Evolutionary conservation across 2,888 invertebrate genomes (phyloP).

Genomic region (Stegophylla sp.): DNA sequence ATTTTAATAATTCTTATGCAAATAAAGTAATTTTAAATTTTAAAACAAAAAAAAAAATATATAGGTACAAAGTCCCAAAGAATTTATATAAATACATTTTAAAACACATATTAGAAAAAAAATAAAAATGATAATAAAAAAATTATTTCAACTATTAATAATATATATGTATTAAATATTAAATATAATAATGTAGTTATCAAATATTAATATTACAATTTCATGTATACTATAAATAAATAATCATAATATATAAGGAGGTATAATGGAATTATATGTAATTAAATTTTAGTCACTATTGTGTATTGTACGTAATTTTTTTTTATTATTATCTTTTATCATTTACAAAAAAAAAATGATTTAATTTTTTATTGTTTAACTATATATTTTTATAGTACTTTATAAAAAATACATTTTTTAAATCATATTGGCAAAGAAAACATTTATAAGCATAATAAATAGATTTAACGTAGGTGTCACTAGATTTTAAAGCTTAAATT

Average conservation of each 20-base stretch:
- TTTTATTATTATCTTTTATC: background rate
- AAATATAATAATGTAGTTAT: no score
- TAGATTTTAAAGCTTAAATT: slow-evolving; percentile 1
- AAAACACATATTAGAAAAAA: slow-evolving; percentile 13
- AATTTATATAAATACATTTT: slow-evolving; percentile 36
- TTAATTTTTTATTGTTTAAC: slow-evolving; percentile 22
- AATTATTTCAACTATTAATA: slow-evolving; percentile 28
- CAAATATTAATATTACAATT: no score
- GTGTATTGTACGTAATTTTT: slow-evolving; percentile 6
- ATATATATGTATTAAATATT: slow-evolving; percentile 41
- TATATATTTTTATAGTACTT: background rate
- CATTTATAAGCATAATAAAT: slow-evolving; percentile 20
- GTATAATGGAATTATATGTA: background rate
- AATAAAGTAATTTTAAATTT: slow-evolving; percentile 32
- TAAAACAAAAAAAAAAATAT: slow-evolving; percentile 25
- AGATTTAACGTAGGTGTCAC: background rate
- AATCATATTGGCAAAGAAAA: slow-evolving; percentile 29
- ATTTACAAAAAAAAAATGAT: no score
- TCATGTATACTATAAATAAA: no score
- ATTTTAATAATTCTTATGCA: slow-evolving; percentile 22
- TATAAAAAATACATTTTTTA: slow-evolving; percentile 4
- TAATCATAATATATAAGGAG: slow-evolving; percentile 31
- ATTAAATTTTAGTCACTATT: slow-evolving; percentile 39
- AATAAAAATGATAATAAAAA: slow-evolving; percentile 35
- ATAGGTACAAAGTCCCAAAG: slow-evolving; percentile 1